Conservation (phyloP, 2,888 invertebrate species). For the Ecliptopera silaceata region DNA sequence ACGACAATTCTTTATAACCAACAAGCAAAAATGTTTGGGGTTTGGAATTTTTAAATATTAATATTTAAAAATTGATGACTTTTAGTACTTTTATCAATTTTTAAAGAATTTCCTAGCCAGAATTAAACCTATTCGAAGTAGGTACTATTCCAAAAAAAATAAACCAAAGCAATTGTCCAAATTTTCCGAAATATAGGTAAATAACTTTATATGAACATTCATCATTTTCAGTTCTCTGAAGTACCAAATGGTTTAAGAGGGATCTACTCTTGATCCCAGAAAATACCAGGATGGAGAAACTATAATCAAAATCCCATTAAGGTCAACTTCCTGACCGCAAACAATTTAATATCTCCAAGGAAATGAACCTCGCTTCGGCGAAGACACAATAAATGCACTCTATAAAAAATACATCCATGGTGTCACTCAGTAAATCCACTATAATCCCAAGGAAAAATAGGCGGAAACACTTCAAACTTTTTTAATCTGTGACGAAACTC, state of each 20-base stretch:
- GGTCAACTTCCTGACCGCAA: conserved; percentile 19
- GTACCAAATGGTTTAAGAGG: background rate
- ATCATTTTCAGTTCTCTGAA: too few relatives aligned
- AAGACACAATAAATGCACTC: conserved; percentile 23
- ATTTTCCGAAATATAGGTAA: too few relatives aligned
- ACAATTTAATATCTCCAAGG: conserved; percentile 25
- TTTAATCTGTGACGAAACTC: conserved; percentile 57
- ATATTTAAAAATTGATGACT: too few relatives aligned
- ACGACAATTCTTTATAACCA: background rate
- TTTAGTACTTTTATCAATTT: too few relatives aligned
- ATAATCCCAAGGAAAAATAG: conserved; percentile 39
- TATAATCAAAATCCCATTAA: conserved; percentile 21
- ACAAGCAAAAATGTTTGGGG: too few relatives aligned
- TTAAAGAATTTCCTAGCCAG: too few relatives aligned
- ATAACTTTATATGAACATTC: too few relatives aligned
- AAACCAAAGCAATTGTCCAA: too few relatives aligned
- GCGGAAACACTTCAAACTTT: conserved; percentile 54
- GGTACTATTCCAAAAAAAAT: too few relatives aligned
- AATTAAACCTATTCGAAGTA: too few relatives aligned
- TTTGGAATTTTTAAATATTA: too few relatives aligned
- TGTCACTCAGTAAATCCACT: conserved; percentile 37
- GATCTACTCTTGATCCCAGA: conserved; percentile 5
- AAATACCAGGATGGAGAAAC: conserved; percentile 12
- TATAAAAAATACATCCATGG: conserved; percentile 23
- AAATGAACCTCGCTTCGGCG: conserved; percentile 11